Evolutionary conservation across 1,140 invertebrate species (phyloP), one percentile per base, ranked within the genome.

Genomic region (Lethrus apterus): DNA sequence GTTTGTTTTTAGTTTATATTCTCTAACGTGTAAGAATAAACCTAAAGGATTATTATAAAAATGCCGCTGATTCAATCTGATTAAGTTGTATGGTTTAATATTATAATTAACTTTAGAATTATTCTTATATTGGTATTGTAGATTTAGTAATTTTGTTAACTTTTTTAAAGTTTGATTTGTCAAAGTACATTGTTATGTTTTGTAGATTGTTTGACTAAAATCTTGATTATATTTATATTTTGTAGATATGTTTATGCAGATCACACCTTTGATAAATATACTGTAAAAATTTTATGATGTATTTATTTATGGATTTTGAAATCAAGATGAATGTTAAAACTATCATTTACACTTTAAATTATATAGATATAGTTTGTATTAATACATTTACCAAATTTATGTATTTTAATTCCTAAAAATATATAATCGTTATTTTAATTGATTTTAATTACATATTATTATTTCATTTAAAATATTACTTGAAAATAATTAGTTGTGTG

Each of bases 361-460:
- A 51, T 52, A 51, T 51, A 50, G 44, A 45, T 48, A 55, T 55
- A 53, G 51, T 53, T 56, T 56, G 45, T 54, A 54, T 48, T 31
- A 31, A 47, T 47, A 44, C 50, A 55, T 53, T 51, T 56, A 56
- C 54, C 54, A 56, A 56, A 56, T 50, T 53, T 47, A 50, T 56
- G 54, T 52, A 56, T 56, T 53, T 56, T 51, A 52, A 31, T 53
- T 54, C 48, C 30, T 47, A 50, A 51, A 52, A 56, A 50, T 56
- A 56, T 56, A 56, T 56, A 56, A 48, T 41, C 54, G 54, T 55
- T 55, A 55, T 49, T 52, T 55, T 50, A 55, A 44, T 35, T 32
- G 35, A 5, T n/a, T n/a, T n/a, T n/a, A n/a, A n/a, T n/a, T n/a
- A n/a, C n/a, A n/a, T n/a, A n/a, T n/a, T n/a, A n/a, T n/a, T n/a